phyloP scores from a whole-genome alignment of 1,140 invertebrate species.

The Palaemon carinicauda region DNA sequence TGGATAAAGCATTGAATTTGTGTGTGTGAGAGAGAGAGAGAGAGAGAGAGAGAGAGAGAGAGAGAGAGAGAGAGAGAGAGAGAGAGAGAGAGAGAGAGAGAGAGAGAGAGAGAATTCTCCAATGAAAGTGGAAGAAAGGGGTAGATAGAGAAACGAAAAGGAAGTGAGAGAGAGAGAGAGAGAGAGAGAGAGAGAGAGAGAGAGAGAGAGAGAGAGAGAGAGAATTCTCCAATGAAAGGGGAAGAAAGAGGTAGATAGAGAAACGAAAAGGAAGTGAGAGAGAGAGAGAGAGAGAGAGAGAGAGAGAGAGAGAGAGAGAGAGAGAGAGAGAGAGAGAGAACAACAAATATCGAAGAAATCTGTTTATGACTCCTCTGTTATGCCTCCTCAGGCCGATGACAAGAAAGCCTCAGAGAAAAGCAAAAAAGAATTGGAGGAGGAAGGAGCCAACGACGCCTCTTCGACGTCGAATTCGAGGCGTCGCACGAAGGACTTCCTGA shows the following conservation, averaged over 20 bases:
- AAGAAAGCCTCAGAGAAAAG: neutral
- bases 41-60: neutral
- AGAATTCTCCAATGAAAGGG: neutral
- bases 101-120: neutral
- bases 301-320: slow-evolving; percentile 29
- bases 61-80: neutral
- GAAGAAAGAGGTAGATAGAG: too few species aligned
- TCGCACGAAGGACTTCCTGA: neutral
- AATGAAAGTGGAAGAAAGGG: neutral
- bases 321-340: slow-evolving; percentile 17
- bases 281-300: slow-evolving; percentile 13
- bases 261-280: too few species aligned
- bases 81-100: neutral
- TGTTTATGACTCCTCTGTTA: neutral
- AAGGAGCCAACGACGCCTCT: too few species aligned
- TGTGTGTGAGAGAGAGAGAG: too few species aligned
- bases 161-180: neutral
- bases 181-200: slow-evolving; percentile 19
- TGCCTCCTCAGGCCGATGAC: neutral
- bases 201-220: slow-evolving; percentile 27
- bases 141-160: neutral
- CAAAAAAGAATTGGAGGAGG: neutral
- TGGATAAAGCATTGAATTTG: too few species aligned
- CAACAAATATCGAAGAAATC: neutral
- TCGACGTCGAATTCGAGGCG: too few species aligned